A percentile compares a stretch with the other conserved stretches of the same genome.
phyloP scores from a whole-genome alignment of 2,113 vertebrate genomes.

The Pelmatolapia mariae region DNA sequence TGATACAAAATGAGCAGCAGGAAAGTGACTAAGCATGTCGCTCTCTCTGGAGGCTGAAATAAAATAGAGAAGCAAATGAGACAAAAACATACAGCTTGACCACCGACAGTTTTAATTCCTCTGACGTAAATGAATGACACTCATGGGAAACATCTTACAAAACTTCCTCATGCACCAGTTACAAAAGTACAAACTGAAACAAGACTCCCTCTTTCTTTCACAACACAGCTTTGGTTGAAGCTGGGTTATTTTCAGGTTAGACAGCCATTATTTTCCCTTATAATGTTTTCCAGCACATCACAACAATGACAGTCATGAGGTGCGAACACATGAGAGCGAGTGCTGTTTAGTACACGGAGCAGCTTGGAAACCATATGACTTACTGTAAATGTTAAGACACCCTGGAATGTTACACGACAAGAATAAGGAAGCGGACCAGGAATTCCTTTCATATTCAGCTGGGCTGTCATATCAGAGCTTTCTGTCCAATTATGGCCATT shows the following conservation, averaged over 20 bases:
- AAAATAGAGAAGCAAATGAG: not conserved
- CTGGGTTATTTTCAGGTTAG: not conserved
- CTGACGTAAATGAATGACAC: constrained; percentile 7
- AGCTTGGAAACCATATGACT: not conserved
- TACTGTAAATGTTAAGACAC: constrained; percentile 29
- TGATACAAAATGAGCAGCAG: not conserved
- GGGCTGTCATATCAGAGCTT: not conserved
- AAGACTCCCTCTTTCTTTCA: not conserved
- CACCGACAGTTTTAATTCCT: constrained; percentile 14
- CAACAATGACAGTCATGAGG: not conserved
- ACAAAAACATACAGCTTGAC: not conserved
- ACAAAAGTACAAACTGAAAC: constrained; percentile 31
- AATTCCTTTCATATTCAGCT: not conserved
- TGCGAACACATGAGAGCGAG: not conserved
- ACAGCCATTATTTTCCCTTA: not conserved
- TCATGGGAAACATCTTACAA: not conserved
- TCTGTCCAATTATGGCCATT: not conserved
- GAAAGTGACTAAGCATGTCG: not conserved
- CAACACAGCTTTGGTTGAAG: not conserved
- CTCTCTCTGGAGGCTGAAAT: not conserved
- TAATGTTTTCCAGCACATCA: not conserved
- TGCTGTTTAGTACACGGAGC: not conserved
- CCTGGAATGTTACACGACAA: constrained; percentile 3
- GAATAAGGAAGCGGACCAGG: not conserved
- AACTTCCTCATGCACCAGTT: constrained; percentile 21